Evolutionary conservation across 2,113 vertebrate species (phyloP), one percentile per base, ranked within the genome.

Genomic region (Origma solitaria): DNA sequence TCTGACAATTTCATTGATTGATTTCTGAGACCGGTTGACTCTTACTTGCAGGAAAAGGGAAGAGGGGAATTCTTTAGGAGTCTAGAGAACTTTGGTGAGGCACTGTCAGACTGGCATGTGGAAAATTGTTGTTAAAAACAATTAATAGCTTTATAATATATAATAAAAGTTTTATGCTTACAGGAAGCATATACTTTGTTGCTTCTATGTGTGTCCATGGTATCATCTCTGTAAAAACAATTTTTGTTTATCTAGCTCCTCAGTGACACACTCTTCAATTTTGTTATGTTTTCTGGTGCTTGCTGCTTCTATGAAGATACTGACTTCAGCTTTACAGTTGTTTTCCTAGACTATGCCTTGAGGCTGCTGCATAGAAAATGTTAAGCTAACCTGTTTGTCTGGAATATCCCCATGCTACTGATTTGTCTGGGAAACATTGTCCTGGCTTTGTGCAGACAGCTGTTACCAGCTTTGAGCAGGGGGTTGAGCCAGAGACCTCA

Each of bases 341-440:
- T 91, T 89, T 87, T 82, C 40, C 24, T 82, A 42, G 81, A 16
- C 69, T 51, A 10, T 75, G 57, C 77, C 78, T 81, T 78, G 35
- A 71, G 51, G 87, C 81, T 79, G 24, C 51, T 86, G 44, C 56
- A 35, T 30, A 86, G 87, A 50, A 78, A 78, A 62, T n/a, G 10
- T 82, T 75, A 33, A 69, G n/a, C 37, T 88, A 56, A 60, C 82
- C 49, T 64, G 25, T 81, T 96, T 91, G 44, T 94, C 73, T 87
- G 60, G 62, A 68, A 19, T 64, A 79, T 40, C 27, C 19, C 40
- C 2, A 10, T 49, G 45, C 49, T 94, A 31, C 50, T 87, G 57
- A 11, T 69, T 90, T 93, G 70, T 44, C 61, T 85, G 65, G 57
- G 66, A 77, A 78, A 84, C 9, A 3, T 13, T 56, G 27, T 42